These are phyloP conservation scores for Falco punctatus DNA, from an alignment of 2,113 vertebrate species.

Conservation along the genomic window DNA sequence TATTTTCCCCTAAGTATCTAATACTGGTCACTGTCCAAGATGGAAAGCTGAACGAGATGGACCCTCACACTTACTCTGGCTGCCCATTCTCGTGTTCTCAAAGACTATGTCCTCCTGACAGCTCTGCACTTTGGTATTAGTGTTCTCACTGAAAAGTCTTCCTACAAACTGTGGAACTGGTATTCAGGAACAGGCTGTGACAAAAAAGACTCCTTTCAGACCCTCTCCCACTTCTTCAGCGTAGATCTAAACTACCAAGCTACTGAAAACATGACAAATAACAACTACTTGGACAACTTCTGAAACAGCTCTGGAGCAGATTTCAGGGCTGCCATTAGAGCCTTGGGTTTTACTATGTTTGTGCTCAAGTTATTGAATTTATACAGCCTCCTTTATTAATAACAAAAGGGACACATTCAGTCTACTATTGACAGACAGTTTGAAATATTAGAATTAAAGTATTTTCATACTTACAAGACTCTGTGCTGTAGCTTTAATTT, in stretches of 20 bases:
- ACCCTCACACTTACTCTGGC: not conserved
- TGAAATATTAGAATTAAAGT: slow-evolving; percentile 12
- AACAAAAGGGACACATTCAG: not conserved
- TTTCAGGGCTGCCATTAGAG: not conserved
- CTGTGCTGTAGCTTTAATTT: slow-evolving; percentile 58
- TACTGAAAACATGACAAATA: not conserved
- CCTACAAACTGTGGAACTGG: not conserved
- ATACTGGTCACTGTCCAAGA: not conserved
- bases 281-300: not conserved
- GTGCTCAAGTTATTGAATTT: not conserved
- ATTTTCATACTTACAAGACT: slow-evolving; percentile 62
- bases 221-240: not conserved
- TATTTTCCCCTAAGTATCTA: not conserved
- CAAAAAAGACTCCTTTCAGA: not conserved
- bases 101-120: not conserved
- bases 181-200: not conserved
- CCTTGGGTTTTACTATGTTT: not conserved
- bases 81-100: not conserved
- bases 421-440: not conserved
- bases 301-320: not conserved
- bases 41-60: fast-evolving
- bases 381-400: not conserved
- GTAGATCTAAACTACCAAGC: not conserved
- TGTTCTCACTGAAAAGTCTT: not conserved
- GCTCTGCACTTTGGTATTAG: not conserved